These are phyloP conservation scores for Pantherophis vulpinus DNA, from an alignment of 2,797 vertebrate genomes.

Conservation along the genomic window DNA sequence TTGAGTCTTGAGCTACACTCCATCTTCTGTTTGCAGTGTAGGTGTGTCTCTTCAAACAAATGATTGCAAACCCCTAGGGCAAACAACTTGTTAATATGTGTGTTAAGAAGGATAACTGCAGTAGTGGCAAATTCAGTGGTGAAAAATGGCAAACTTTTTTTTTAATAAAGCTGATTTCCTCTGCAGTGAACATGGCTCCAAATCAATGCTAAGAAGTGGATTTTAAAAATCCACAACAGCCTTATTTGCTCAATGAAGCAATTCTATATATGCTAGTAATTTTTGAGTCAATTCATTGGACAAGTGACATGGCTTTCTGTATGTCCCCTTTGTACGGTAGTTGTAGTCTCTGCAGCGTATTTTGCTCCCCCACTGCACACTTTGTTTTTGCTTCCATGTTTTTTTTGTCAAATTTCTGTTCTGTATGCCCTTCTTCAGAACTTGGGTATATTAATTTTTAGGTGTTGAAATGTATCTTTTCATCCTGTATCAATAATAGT, in stretches of 20 bases:
- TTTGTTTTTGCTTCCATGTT: not conserved
- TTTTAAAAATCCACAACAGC: not conserved
- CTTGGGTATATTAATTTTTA: not conserved
- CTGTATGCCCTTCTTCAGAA: no score
- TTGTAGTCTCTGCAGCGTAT: not conserved
- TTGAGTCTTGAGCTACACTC: not conserved
- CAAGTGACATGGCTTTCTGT: not conserved
- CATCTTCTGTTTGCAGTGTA: slow-evolving; percentile 11
- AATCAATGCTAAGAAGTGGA: not conserved
- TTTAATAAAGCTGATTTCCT: not conserved
- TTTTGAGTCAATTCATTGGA: not conserved
- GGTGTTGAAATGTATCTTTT: not conserved
- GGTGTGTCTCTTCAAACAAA: slow-evolving; percentile 22
- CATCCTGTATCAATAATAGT: not conserved
- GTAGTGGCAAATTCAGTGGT: not conserved
- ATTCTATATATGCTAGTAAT: not conserved
- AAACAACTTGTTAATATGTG: not conserved
- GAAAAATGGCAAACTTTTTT: not conserved
- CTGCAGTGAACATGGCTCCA: not conserved
- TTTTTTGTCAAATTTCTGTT: not conserved
- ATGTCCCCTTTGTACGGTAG: not conserved
- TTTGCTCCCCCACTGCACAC: not conserved
- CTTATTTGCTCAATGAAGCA: not conserved
- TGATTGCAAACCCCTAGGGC: slow-evolving; percentile 4
- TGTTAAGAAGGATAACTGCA: not conserved